Conservation (phyloP, 2,797 vertebrate genomes). For the Falco biarmicus region DNA sequence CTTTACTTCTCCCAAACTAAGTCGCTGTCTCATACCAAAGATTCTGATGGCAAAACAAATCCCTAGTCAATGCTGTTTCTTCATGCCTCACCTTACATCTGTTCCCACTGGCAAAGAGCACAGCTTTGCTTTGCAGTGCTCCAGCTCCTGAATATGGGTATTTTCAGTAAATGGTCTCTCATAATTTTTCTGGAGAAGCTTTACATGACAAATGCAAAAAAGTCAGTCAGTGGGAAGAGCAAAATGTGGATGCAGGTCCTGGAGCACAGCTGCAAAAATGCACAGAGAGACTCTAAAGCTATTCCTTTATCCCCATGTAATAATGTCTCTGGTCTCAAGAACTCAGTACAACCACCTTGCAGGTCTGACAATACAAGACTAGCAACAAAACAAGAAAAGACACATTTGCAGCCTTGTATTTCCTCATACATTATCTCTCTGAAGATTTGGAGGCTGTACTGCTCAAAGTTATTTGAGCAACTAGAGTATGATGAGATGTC, state of each 20-base stretch:
- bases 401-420: neutral
- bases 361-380: neutral
- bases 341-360: neutral
- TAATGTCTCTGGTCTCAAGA: neutral
- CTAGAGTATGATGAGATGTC: neutral
- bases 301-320: neutral
- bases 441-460: neutral
- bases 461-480: neutral
- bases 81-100: neutral
- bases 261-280: neutral
- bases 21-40: neutral
- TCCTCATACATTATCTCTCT: neutral
- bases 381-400: neutral
- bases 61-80: neutral
- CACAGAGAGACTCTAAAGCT: neutral
- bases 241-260: neutral
- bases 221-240: neutral
- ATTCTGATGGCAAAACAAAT: neutral
- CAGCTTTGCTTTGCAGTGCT: neutral
- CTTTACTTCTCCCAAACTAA: neutral
- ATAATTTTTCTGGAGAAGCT: neutral
- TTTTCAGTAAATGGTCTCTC: neutral
- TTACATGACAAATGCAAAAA: neutral
- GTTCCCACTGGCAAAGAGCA: neutral
- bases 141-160: neutral